phyloP scores from a whole-genome alignment of 2,888 invertebrate species.

The Tenthredo notha region DNA sequence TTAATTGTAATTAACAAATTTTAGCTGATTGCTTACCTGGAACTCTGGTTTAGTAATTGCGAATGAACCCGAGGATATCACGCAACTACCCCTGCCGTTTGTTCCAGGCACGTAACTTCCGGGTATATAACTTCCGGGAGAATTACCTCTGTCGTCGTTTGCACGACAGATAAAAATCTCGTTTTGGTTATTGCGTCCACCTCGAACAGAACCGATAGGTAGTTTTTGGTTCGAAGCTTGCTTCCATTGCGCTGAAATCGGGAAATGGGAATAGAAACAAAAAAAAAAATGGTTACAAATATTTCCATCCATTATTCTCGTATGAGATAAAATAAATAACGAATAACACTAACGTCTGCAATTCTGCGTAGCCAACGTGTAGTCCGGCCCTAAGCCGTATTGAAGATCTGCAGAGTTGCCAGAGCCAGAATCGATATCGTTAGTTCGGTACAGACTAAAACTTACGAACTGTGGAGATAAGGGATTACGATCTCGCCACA shows the following conservation, averaged over 20 bases:
- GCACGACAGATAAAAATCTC: slow-evolving; percentile 58
- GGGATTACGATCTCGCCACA: slow-evolving; percentile 57
- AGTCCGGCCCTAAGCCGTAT: slow-evolving; percentile 58
- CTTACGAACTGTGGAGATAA: slow-evolving; percentile 58
- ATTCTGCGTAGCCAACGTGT: slow-evolving; percentile 57
- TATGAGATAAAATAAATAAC: neutral
- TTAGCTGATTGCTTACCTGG: slow-evolving; percentile 52
- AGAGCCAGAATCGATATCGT: slow-evolving; percentile 55
- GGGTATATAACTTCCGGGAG: slow-evolving; percentile 54
- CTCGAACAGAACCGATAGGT: slow-evolving; percentile 56
- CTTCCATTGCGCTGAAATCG: slow-evolving; percentile 56
- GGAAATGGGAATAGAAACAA: neutral
- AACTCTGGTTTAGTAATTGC: slow-evolving; percentile 54
- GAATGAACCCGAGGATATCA: slow-evolving; percentile 55
- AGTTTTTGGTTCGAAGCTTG: slow-evolving; percentile 51
- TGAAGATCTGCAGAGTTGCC: slow-evolving; percentile 56
- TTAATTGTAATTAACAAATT: neutral
- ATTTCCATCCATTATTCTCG: neutral
- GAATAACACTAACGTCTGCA: slow-evolving; percentile 54
- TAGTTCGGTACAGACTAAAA: slow-evolving; percentile 53
- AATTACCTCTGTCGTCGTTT: slow-evolving; percentile 30
- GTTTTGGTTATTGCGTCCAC: slow-evolving; percentile 53
- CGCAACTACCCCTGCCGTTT: slow-evolving; percentile 55
- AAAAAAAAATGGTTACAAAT: neutral
- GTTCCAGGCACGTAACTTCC: slow-evolving; percentile 57